Evolutionary conservation across 2,113 vertebrate genomes (phyloP).

Genomic region (Chaenocephalus aceratus): DNA sequence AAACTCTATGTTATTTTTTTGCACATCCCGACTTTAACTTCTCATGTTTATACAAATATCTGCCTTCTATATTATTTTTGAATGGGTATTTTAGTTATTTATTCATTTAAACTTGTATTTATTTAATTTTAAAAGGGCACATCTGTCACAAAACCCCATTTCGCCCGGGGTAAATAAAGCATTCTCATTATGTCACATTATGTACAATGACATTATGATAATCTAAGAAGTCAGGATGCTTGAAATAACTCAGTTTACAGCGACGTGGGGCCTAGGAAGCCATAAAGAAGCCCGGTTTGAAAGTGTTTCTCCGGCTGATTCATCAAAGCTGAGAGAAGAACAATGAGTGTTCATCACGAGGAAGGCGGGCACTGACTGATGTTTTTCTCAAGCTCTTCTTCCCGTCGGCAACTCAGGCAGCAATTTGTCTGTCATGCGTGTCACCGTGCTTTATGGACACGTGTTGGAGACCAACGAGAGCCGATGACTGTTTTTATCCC

Average conservation of each 20-base stretch:
- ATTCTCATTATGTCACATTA: constrained; percentile 30
- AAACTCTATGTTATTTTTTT: no score
- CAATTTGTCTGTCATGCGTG: constrained; percentile 72
- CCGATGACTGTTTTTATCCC: constrained; percentile 59
- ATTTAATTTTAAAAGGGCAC: no score
- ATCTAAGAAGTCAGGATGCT: constrained; percentile 26
- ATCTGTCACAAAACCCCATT: no score
- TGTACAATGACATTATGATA: constrained; percentile 38
- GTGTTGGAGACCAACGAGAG: constrained; percentile 53
- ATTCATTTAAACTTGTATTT: no score
- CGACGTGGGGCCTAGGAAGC: constrained; percentile 72
- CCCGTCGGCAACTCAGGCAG: constrained; percentile 67
- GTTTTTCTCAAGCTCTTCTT: constrained; percentile 73
- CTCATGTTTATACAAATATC: no score
- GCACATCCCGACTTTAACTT: no score
- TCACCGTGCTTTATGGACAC: constrained; percentile 57
- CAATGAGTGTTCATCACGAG: constrained; percentile 70
- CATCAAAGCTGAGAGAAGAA: constrained; percentile 43
- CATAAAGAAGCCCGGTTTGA: constrained; percentile 57
- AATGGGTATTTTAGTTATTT: no score
- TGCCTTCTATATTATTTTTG: no score
- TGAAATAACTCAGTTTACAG: constrained; percentile 73
- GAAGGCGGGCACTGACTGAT: constrained; percentile 68
- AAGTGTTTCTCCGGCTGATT: constrained; percentile 53
- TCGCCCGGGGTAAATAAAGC: no score